Percentiles rank a stretch among this genome's conserved stretches.
Conservation (phyloP, 2,888 invertebrate species). For the Drosophila phalerata region DNA sequence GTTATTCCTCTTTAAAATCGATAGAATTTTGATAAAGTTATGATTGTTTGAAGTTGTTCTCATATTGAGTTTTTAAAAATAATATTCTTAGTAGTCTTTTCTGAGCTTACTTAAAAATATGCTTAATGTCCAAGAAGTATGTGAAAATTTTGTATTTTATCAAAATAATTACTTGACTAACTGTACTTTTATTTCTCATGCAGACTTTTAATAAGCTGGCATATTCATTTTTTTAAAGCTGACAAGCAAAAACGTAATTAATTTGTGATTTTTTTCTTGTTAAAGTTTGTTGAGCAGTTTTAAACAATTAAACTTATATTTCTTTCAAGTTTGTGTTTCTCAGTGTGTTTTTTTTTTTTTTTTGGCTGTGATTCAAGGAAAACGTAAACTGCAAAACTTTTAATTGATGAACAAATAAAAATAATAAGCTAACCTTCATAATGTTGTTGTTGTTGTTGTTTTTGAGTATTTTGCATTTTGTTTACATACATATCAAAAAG, state of each 20-base stretch:
- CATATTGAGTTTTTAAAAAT: no score
- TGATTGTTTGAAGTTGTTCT: no score
- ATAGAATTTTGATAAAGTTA: no score
- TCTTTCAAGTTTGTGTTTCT: slow-evolving; percentile 37
- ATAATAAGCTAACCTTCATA: slow-evolving; percentile 68
- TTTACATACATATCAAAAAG: slow-evolving; percentile 59
- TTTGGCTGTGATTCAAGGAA: slow-evolving; percentile 60
- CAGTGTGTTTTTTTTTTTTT: slow-evolving; percentile 32
- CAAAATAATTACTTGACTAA: neutral
- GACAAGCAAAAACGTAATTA: slow-evolving; percentile 3
- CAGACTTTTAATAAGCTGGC: neutral
- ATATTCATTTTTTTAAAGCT: neutral
- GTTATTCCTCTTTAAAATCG: no score
- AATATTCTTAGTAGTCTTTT: no score
- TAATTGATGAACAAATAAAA: slow-evolving; percentile 66
- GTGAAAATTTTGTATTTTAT: neutral
- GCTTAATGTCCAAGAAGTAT: no score
- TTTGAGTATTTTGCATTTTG: slow-evolving; percentile 50
- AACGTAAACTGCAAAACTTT: slow-evolving; percentile 48
- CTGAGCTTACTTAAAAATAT: no score
- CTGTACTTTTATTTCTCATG: neutral
- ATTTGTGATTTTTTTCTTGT: slow-evolving; percentile 17
- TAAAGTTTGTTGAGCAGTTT: slow-evolving; percentile 35
- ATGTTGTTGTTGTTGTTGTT: slow-evolving; percentile 22
- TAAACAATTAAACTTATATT: slow-evolving; percentile 34